Evolutionary conservation across 2,888 invertebrate species (phyloP), one percentile per base, ranked within the genome.

Genomic region (Seladonia tumulorum): DNA sequence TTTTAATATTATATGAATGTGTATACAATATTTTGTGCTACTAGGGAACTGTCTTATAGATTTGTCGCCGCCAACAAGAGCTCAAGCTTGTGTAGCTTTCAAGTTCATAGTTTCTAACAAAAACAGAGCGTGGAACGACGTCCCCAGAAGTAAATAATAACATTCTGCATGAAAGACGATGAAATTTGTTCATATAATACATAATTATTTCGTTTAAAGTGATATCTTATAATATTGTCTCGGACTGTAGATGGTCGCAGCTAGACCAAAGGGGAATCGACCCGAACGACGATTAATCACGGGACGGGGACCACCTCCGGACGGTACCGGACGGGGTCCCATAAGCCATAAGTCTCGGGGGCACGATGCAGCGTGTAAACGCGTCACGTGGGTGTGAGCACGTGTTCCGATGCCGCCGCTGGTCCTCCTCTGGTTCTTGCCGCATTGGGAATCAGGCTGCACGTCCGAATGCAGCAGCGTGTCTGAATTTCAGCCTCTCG

Each of bases 351-450:
- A 71, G 78, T 80, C 66, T 81, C 68, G 74, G 18, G 66, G 39
- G 68, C 29, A 1, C n/a, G 76, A 66, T 14, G 76, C 39, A 35
- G 60, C 57, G 73, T 78, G 83, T 82, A 86, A 83, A 87, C 74
- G 81, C 79, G 70, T 90, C 89, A 88, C 88, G 92, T 92, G 91
- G 91, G 90, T 88, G 91, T 88, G 86, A 91, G 92, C 92, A 90
- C 91, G 88, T 85, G 91, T 92, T 83, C 89, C 87, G 84, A 90
- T 81, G 87, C 86, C 22, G 22, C 82, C 82, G 57, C 14, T 68
- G 78, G 71, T 47, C 49, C 63, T 22, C 82, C 76, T 10, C 76
- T 53, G 22, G 2, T 22, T 49, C 18, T 18, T 60, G 10, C 68
- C 60, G 80, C 83, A 83, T 87, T 42, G 45, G 83, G 71, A 85